phyloP scores from a whole-genome alignment of 2,888 invertebrate genomes.

The Andricus quercusramuli region DNA sequence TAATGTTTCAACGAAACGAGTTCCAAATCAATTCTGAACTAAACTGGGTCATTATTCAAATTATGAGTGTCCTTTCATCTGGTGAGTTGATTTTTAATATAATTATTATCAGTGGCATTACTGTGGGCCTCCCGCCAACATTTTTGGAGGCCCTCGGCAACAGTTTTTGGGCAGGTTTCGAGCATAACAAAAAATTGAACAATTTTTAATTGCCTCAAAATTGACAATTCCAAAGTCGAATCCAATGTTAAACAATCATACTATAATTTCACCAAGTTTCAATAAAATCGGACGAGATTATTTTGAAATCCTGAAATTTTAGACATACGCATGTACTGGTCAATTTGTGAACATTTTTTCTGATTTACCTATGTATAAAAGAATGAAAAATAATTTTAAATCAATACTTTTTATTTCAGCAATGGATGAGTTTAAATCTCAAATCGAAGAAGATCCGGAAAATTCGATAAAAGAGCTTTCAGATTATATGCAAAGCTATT shows the following conservation, averaged over 20 bases:
- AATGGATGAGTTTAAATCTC: conserved; percentile 26
- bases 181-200: too few species aligned
- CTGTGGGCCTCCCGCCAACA: too few species aligned
- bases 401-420: conserved; percentile 34
- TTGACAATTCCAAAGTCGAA: too few species aligned
- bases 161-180: too few species aligned
- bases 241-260: too few species aligned
- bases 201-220: too few species aligned
- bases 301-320: too few species aligned
- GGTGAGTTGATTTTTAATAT: conserved; percentile 57
- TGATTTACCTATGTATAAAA: not conserved
- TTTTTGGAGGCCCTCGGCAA: too few species aligned
- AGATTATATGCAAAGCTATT: conserved; percentile 65
- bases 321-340: too few species aligned
- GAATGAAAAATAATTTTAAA: not conserved
- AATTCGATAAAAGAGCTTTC: conserved; percentile 61
- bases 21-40: conserved; percentile 52
- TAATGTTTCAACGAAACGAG: conserved; percentile 63
- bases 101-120: not conserved
- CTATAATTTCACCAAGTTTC: too few species aligned
- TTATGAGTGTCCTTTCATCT: conserved; percentile 61
- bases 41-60: conserved; percentile 57
- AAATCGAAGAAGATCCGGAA: conserved; percentile 49
- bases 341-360: too few species aligned
- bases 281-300: too few species aligned